Evolutionary conservation across 2,888 invertebrate species (phyloP), one percentile per base, ranked within the genome.

Genomic region (Uropetala carovei): DNA sequence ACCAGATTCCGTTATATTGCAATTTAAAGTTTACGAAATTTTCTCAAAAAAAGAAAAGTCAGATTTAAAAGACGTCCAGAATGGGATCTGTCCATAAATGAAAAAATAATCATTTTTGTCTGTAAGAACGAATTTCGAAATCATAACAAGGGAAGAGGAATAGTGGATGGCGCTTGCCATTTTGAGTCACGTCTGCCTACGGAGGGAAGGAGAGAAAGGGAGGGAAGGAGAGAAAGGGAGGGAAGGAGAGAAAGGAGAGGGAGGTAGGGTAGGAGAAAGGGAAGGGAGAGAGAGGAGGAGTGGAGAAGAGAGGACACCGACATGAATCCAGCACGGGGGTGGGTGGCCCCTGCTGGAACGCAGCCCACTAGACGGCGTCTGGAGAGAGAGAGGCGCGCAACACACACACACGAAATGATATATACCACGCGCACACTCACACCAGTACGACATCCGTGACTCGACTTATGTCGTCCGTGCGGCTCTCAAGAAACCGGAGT

Each of bases 401-500:
- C 16, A 86, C 86, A 56, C 59, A 85, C 22, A 10, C n/a, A 59
- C 60, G 59, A 22, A 30, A 22, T 57, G 27, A 43, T 68, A 68
- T 89, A 89, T 89, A 43, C 89, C 89, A 64, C 89, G 43, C 86
- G 30, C 60, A 60, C 8, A 14, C 30, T 68, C 64, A 30, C 30
- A 68, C 5, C 7, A 16, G 89, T 43, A 60, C 30, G 64, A 68
- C 89, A 89, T 89, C 64, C 89, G 89, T 89, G 89, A 89, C 89
- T 89, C 18, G 89, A 86, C 86, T 86, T 43, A 30, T 60, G 60
- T 27, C 22, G 86, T 59, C 86, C 86, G 60, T 30, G 11, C 89
- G 89, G 64, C 89, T 68, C 68, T 89, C 43, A 89, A 68, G 64
- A 89, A 64, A 89, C 89, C 89, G 68, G 64, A 43, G 89, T n/a